phyloP scores from a whole-genome alignment of 2,113 vertebrate species.

The Vimba vimba region DNA sequence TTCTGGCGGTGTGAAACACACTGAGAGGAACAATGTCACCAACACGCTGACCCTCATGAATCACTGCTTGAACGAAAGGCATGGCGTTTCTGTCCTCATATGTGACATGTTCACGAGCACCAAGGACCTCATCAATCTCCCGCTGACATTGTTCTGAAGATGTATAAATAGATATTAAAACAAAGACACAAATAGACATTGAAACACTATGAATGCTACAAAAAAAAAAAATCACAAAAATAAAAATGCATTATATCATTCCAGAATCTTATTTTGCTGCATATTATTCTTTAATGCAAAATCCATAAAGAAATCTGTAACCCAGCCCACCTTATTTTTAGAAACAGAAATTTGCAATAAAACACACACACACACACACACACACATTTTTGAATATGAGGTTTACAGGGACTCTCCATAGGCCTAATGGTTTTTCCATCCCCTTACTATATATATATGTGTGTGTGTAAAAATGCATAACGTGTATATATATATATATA shows the following conservation, averaged over 20 bases:
- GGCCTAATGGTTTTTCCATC: too few relatives aligned
- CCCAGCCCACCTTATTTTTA: too few relatives aligned
- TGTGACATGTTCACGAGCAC: slow-evolving; percentile 43
- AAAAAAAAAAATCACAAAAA: too few relatives aligned
- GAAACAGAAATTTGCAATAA: neutral
- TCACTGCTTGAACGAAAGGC: slow-evolving; percentile 68
- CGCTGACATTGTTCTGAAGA: slow-evolving; percentile 63
- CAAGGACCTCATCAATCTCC: slow-evolving; percentile 70
- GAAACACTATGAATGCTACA: neutral
- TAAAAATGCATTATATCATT: neutral
- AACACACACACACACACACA: neutral
- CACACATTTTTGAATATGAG: too few relatives aligned
- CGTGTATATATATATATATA: too few relatives aligned
- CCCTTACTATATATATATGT: too few relatives aligned
- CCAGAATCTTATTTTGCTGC: neutral
- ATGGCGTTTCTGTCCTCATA: slow-evolving; percentile 67
- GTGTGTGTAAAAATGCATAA: too few relatives aligned
- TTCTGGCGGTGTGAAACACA: slow-evolving; percentile 47
- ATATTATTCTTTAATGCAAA: neutral
- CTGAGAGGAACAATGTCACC: slow-evolving; percentile 48
- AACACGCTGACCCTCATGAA: slow-evolving; percentile 57
- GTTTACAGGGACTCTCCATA: too few relatives aligned
- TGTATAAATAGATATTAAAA: neutral
- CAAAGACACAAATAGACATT: neutral
- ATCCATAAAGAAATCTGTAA: neutral